A percentile compares a stretch with the other conserved stretches of the same genome.
These are phyloP conservation scores for Drosophila quadrilineata DNA, from an alignment of 1,140 invertebrate genomes.

Conservation along the genomic window DNA sequence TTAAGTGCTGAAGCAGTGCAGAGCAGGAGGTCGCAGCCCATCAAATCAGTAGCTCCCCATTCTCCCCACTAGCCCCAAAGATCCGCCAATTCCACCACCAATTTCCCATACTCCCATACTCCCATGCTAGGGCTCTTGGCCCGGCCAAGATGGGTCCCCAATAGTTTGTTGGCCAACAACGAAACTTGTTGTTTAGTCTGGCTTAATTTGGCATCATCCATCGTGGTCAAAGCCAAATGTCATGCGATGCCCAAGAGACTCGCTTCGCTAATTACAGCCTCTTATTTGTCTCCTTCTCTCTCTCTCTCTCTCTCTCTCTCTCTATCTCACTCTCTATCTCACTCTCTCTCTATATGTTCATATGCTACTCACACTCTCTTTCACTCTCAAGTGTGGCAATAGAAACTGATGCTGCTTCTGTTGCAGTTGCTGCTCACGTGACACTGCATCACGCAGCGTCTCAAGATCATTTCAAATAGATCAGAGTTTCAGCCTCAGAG, in stretches of 20 bases:
- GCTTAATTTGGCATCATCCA: constrained; percentile 64
- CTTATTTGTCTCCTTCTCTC: constrained; percentile 31
- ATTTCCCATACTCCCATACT: not conserved
- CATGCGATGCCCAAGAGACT: constrained; percentile 56
- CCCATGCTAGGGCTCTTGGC: not conserved
- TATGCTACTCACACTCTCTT: not conserved
- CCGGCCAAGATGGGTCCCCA: too few relatives aligned
- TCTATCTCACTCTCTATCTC: not conserved
- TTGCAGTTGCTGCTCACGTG: constrained; percentile 36
- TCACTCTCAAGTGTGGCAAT: constrained; percentile 7
- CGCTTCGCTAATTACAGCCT: constrained; percentile 66
- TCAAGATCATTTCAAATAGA: constrained; percentile 53
- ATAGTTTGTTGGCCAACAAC: not conserved
- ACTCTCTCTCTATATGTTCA: not conserved
- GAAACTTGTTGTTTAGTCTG: constrained; percentile 16
- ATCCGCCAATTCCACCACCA: not conserved
- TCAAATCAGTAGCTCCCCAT: not conserved
- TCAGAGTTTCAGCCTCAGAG: constrained; percentile 9
- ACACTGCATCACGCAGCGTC: constrained; percentile 28
- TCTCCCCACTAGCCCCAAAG: not conserved
- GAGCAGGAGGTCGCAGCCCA: constrained; percentile 29
- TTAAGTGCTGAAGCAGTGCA: constrained; percentile 1
- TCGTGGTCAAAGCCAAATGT: constrained; percentile 63
- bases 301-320: not conserved
- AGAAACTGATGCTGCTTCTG: constrained; percentile 11